These are phyloP conservation scores for Indri indri DNA, from an alignment of 2,113 vertebrate genomes.

Conservation along the genomic window DNA sequence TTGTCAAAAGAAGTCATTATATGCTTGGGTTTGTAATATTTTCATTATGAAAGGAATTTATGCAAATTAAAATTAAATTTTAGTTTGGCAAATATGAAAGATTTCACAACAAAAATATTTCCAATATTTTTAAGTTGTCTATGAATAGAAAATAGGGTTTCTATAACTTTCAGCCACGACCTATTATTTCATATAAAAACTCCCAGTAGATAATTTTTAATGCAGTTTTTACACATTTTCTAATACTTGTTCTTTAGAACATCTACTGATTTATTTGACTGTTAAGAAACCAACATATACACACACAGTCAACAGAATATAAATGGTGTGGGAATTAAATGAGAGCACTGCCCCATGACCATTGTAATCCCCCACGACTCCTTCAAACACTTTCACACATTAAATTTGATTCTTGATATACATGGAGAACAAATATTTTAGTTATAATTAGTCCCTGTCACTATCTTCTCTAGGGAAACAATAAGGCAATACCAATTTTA, in stretches of 20 bases:
- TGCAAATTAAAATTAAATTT: conserved; percentile 32
- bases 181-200: not conserved
- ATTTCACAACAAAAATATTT: not conserved
- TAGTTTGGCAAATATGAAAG: not conserved
- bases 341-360: not conserved
- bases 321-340: not conserved
- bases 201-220: not conserved
- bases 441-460: not conserved
- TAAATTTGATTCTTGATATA: conserved; percentile 22
- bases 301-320: not conserved
- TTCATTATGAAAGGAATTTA: conserved; percentile 19
- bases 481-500: conserved; percentile 24
- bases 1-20: not conserved
- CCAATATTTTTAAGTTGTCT: conserved; percentile 1
- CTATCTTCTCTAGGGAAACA: not conserved
- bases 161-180: not conserved
- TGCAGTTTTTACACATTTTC: not conserved
- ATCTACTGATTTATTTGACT: not conserved
- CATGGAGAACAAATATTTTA: not conserved
- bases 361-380: not conserved
- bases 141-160: conserved; percentile 7
- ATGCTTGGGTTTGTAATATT: not conserved
- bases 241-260: not conserved
- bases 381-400: not conserved
- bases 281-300: not conserved